Evolutionary conservation across 37 sponge, comb jelly and placozoan species (phyloP).

Genomic region (Chondrosia reniformis): DNA sequence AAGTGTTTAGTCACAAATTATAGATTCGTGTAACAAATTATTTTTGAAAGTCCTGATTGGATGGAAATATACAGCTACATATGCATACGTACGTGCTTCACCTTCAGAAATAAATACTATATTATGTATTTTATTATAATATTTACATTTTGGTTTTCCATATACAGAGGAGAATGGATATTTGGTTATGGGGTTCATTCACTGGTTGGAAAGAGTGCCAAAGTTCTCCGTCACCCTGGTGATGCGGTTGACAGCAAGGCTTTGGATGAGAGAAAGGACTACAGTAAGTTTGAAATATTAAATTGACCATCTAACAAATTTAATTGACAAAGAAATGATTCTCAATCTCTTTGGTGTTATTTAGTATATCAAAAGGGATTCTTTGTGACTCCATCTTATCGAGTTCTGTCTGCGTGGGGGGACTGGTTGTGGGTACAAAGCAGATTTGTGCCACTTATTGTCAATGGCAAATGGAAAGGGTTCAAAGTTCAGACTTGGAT

Average conservation of each 20-base stretch:
- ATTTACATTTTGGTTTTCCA: too few species aligned
- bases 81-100: neutral
- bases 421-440: conserved; percentile 17
- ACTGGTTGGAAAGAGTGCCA: conserved; percentile 6
- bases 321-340: neutral
- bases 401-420: conserved; percentile 12
- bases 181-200: conserved; percentile 5
- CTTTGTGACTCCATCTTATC: conserved; percentile 13
- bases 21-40: too few species aligned
- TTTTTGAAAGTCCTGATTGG: too few species aligned
- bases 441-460: conserved; percentile 6
- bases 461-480: conserved; percentile 17
- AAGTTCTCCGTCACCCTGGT: conserved; percentile 15
- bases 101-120: neutral
- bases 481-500: conserved; percentile 18
- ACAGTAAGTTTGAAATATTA: conserved; percentile 6
- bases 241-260: neutral
- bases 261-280: neutral
- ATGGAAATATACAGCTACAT: neutral
- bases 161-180: conserved; percentile 12
- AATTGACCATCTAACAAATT: neutral
- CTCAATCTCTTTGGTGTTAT: neutral
- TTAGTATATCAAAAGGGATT: neutral
- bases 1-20: too few species aligned
- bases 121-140: too few species aligned